Percentiles rank a stretch among this genome's conserved stretches.
phyloP scores from a whole-genome alignment of 1,140 invertebrate species.

The Drepana arcuata region DNA sequence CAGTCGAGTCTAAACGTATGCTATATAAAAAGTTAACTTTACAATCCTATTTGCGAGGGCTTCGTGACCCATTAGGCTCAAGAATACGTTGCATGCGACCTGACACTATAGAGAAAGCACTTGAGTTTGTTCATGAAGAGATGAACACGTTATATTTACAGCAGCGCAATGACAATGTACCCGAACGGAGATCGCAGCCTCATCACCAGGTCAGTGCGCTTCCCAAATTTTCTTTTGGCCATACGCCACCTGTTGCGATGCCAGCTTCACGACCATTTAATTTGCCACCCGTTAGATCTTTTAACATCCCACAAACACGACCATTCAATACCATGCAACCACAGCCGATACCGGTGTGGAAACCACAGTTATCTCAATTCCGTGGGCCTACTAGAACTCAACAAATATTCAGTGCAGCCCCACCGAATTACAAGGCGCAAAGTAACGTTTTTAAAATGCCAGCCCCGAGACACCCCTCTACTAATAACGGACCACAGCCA shows the following conservation, averaged over 20 bases:
- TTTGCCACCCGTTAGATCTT: background rate
- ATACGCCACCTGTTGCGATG: too few relatives aligned
- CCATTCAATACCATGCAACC: slow-evolving; percentile 2
- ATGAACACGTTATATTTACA: background rate
- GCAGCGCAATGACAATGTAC: background rate
- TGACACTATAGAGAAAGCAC: background rate
- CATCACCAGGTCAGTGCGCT: background rate
- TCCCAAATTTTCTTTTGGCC: background rate
- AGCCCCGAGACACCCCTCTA: slow-evolving; percentile 1
- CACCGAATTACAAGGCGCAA: slow-evolving; percentile 1
- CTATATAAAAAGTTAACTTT: background rate
- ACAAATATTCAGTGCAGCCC: background rate
- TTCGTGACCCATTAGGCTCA: background rate
- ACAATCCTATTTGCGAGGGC: background rate
- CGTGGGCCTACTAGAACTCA: background rate
- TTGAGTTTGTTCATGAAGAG: background rate
- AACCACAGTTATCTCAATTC: background rate
- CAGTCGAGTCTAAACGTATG: background rate
- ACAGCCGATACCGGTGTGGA: background rate
- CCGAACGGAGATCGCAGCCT: background rate
- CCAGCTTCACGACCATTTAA: background rate
- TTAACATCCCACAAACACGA: background rate
- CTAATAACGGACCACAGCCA: slow-evolving; percentile 1
- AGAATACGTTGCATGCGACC: background rate
- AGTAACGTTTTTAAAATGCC: slow-evolving; percentile 3